Evolutionary conservation across 2,113 vertebrate species (phyloP).

Genomic region (Dicentrarchus labrax): DNA sequence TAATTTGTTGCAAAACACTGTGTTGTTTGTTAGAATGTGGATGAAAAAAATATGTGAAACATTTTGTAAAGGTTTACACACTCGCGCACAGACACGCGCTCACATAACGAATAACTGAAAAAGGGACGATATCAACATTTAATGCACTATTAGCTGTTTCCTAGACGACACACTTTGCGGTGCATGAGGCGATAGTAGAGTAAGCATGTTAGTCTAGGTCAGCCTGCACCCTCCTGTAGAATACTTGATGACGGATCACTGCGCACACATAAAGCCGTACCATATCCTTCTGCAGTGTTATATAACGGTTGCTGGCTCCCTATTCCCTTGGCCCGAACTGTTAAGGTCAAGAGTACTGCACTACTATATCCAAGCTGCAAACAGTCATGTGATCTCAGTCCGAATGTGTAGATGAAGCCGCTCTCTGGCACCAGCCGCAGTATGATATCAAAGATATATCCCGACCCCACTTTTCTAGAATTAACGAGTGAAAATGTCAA

Average conservation of each 20-base stretch:
- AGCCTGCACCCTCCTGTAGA: slow-evolving; percentile 70
- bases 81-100: background rate
- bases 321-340: slow-evolving; percentile 40
- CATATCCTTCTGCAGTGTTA: slow-evolving; percentile 60
- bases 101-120: slow-evolving; percentile 53
- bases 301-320: slow-evolving; percentile 56
- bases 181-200: slow-evolving; percentile 78
- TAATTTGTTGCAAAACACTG: slow-evolving; percentile 75
- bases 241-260: slow-evolving; percentile 64
- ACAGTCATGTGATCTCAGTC: slow-evolving; percentile 69
- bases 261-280: slow-evolving; percentile 42
- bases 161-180: slow-evolving; percentile 71
- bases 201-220: slow-evolving; percentile 80
- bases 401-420: slow-evolving; percentile 49
- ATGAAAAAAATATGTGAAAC: slow-evolving; percentile 73
- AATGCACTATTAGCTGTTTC: slow-evolving; percentile 80
- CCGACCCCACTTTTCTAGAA: slow-evolving; percentile 79
- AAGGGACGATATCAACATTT: slow-evolving; percentile 68
- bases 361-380: slow-evolving; percentile 70
- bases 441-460: slow-evolving; percentile 56
- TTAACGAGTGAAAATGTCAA: slow-evolving; percentile 70
- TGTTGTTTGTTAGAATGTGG: slow-evolving; percentile 77
- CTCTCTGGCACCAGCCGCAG: slow-evolving; percentile 53
- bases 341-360: slow-evolving; percentile 58
- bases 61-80: slow-evolving; percentile 71